These are phyloP conservation scores for Endomychus coccineus DNA, from an alignment of 2,888 invertebrate genomes.

Conservation along the genomic window DNA sequence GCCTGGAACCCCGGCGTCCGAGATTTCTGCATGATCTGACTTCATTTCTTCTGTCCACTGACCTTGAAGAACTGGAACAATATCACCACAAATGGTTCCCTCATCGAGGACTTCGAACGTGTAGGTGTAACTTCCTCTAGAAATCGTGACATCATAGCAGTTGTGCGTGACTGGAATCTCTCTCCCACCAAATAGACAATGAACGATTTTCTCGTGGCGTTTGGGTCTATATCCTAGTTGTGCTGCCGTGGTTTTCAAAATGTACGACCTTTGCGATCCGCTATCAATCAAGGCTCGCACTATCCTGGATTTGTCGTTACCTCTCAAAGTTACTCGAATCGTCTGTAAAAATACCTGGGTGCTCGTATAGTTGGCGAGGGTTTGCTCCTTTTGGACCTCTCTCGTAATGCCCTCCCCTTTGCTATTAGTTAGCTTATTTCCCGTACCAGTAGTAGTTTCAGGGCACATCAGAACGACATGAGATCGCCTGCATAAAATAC, in stretches of 20 bases:
- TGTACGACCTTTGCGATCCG: conserved; percentile 4
- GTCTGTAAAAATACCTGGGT: conserved; percentile 6
- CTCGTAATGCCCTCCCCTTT: no score
- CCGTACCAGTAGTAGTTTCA: no score
- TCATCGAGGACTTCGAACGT: conserved; percentile 9
- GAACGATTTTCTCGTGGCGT: conserved; percentile 1
- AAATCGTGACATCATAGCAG: conserved; percentile 3
- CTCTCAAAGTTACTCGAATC: not conserved
- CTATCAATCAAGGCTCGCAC: conserved; percentile 2
- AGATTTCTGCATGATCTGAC: not conserved
- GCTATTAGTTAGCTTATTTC: no score
- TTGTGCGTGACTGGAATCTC: not conserved
- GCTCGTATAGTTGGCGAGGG: not conserved
- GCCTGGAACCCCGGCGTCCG: not conserved
- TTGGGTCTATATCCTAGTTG: not conserved
- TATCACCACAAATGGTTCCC: conserved; percentile 2
- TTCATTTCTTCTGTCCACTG: conserved; percentile 7
- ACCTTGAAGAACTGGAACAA: conserved; percentile 5
- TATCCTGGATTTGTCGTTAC: not conserved
- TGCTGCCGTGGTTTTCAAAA: conserved; percentile 1
- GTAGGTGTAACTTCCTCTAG: not conserved
- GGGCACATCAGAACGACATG: no score
- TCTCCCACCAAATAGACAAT: conserved; percentile 1
- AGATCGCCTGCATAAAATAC: no score
- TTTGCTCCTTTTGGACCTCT: no score